phyloP scores from a whole-genome alignment of 1,140 invertebrate species.

The Zaprionus africanus region DNA sequence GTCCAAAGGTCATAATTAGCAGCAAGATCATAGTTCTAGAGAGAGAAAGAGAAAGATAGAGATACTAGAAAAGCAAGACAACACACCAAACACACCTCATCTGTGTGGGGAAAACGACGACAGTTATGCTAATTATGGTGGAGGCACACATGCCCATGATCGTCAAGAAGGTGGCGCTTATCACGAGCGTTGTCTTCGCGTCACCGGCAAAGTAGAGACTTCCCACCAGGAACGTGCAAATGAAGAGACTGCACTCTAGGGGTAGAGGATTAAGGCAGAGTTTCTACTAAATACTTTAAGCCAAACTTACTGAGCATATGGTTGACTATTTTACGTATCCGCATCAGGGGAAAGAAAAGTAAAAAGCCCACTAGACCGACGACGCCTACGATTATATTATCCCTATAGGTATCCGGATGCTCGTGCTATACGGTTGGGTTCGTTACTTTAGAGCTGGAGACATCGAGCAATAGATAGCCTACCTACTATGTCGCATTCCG shows the following conservation, averaged over 20 bases:
- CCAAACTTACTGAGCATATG: constrained; percentile 64
- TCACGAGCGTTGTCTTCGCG: constrained; percentile 23
- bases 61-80: not conserved
- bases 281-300: too few species aligned
- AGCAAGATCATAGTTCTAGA: constrained; percentile 67
- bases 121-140: constrained; percentile 85
- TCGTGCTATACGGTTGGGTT: constrained; percentile 40
- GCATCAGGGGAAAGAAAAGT: constrained; percentile 57
- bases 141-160: constrained; percentile 85
- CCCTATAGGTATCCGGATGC: constrained; percentile 39
- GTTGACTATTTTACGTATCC: constrained; percentile 33
- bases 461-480: constrained; percentile 41
- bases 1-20: constrained; percentile 71
- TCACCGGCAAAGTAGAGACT: constrained; percentile 53
- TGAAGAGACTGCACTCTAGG: constrained; percentile 56
- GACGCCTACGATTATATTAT: constrained; percentile 62
- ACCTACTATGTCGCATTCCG: constrained; percentile 70
- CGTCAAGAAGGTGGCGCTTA: constrained; percentile 79
- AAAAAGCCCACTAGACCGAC: constrained; percentile 58
- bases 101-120: constrained; percentile 86
- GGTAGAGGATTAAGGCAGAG: not conserved
- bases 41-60: not conserved
- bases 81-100: constrained; percentile 84
- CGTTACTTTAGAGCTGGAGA: constrained; percentile 62
- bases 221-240: constrained; percentile 56